phyloP scores from a whole-genome alignment of 2,888 invertebrate genomes.

The Amphipoea lucens region DNA sequence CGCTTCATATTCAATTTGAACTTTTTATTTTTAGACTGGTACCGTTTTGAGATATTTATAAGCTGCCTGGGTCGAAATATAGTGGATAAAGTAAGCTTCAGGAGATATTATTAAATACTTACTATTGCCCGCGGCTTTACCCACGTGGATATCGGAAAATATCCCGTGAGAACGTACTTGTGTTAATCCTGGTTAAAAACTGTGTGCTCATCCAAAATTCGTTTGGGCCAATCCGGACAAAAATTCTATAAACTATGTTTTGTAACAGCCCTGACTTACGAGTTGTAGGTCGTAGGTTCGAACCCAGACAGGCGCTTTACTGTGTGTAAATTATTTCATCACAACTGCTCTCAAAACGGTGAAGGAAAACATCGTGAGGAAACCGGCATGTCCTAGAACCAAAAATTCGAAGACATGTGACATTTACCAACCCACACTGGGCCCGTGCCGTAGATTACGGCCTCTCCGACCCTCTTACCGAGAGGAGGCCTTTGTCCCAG shows the following conservation, averaged over 20 bases:
- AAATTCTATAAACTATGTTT: not conserved
- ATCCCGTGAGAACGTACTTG: not conserved
- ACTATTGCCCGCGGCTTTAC: not conserved
- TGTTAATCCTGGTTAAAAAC: not conserved
- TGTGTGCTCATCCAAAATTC: not conserved
- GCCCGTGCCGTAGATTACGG: no score
- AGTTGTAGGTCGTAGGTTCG: no score
- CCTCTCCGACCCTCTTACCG: no score
- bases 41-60: constrained; percentile 9
- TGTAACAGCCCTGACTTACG: no score
- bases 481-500: no score
- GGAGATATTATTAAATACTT: not conserved
- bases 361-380: no score
- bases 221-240: not conserved
- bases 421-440: no score
- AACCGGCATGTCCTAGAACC: no score
- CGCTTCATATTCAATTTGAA: constrained; percentile 37
- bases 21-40: constrained; percentile 27
- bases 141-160: not conserved
- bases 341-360: no score
- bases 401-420: no score
- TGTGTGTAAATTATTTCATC: not conserved
- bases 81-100: not conserved
- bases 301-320: no score
- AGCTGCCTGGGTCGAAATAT: not conserved